Evolutionary conservation across 1,140 invertebrate genomes (phyloP), one percentile per base, ranked within the genome.

Genomic region (Stratiolaelaps scimitus): DNA sequence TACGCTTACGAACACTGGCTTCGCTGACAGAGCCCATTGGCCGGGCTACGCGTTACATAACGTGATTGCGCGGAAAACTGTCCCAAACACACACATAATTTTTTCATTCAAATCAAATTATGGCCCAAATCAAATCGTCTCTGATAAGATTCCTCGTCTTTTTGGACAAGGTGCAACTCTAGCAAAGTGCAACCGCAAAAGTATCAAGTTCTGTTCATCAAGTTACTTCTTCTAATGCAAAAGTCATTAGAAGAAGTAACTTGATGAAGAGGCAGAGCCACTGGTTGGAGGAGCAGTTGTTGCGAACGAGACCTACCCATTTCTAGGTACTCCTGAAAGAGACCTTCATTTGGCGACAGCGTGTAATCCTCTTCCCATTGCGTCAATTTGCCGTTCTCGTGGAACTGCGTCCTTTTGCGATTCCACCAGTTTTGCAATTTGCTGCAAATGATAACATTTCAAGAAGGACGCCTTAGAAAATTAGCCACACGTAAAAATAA

Each of bases 301-400:
- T 7, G 1, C 13, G 15, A 13, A 40, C 7, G 6, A 68, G 34
- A 60, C 72, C 74, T 75, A 87, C 86, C 84, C 86, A 90, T 90
- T 80, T 91, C 88, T 34, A 90, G 76, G 75, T 91, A 91, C 76
- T 91, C 88, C 64, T 84, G 80, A 73, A 89, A 90, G 1, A 90
- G 75, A 26, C 85, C 86, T 72, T 83, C 81, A 69, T 82, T 80
- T 44, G 78, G 77, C n/a, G 83, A 80, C 2, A 84, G 73, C 64
- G 80, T 75, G 71, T 81, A 85, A 71, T 84, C 83, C 67, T 79
- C 76, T 71, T 83, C 81, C 80, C 81, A 83, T 45, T 80, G 71
- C 4, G 76, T 75, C 40, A 73, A 66, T 30, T 47, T 74, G 20
- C 69, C 60, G 66, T 72, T 65, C 72, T 73, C 20, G 68, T 70